Percentiles rank a stretch among this genome's conserved stretches.
These are phyloP conservation scores for Dicroscelio sp. DNA, from an alignment of 2,888 invertebrate genomes.

Conservation along the genomic window DNA sequence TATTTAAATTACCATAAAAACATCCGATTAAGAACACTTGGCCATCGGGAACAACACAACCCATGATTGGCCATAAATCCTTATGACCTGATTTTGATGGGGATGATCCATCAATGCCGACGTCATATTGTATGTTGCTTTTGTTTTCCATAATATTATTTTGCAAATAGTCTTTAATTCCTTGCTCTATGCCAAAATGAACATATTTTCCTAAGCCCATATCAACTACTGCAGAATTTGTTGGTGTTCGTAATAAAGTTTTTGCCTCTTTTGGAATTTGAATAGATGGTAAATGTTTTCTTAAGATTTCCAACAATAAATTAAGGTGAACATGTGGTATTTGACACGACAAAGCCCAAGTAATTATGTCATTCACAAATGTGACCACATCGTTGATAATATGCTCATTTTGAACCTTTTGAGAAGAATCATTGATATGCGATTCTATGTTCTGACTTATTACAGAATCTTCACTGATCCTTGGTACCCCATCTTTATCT, in stretches of 20 bases:
- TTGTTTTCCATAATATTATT: too few relatives aligned
- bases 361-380: neutral
- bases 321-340: neutral
- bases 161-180: slow-evolving; percentile 12
- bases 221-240: neutral
- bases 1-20: slow-evolving; percentile 29
- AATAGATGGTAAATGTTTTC: neutral
- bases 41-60: slow-evolving; percentile 26
- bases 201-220: slow-evolving; percentile 6
- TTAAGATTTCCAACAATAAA: neutral
- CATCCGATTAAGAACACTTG: neutral
- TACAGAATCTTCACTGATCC: too few relatives aligned
- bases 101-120: slow-evolving; percentile 23
- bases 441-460: too few relatives aligned
- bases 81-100: slow-evolving; percentile 10
- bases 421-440: too few relatives aligned
- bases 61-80: slow-evolving; percentile 31
- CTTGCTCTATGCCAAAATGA: slow-evolving; percentile 7
- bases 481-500: too few relatives aligned
- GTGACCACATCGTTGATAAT: too few relatives aligned
- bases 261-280: neutral
- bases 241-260: neutral
- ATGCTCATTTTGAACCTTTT: too few relatives aligned
- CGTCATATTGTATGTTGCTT: too few relatives aligned
- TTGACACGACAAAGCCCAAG: neutral